phyloP scores from a whole-genome alignment of 1,140 invertebrate species.

The Tribolium castaneum region DNA sequence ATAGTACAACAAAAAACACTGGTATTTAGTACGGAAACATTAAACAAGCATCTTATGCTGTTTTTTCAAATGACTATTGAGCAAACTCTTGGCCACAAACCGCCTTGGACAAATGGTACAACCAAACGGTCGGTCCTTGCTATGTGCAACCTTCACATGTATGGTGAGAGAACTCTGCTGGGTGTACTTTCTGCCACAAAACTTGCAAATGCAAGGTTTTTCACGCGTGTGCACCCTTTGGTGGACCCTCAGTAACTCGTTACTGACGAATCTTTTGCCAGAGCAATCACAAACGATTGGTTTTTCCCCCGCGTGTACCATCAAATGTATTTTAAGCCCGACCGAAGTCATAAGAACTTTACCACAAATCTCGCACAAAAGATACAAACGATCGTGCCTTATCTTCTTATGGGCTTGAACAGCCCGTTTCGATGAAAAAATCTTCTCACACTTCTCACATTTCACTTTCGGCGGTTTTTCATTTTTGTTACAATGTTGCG shows the following conservation, averaged over 20 bases:
- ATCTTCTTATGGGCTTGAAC: too few relatives aligned
- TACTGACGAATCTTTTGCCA: constrained; percentile 69
- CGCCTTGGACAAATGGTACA: constrained; percentile 65
- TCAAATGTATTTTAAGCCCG: too few relatives aligned
- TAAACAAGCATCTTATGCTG: not conserved
- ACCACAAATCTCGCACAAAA: too few relatives aligned
- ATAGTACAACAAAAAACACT: too few relatives aligned
- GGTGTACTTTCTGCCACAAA: constrained; percentile 66
- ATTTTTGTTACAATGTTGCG: too few relatives aligned
- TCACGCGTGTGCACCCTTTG: constrained; percentile 83
- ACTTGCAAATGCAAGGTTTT: constrained; percentile 70
- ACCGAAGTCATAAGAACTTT: too few relatives aligned
- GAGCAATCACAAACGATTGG: constrained; percentile 54
- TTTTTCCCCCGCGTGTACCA: constrained; percentile 47
- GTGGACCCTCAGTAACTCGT: constrained; percentile 78
- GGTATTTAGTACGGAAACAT: not conserved
- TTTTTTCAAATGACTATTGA: constrained; percentile 52
- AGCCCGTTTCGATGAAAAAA: too few relatives aligned
- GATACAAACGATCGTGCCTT: too few relatives aligned
- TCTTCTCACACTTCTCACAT: too few relatives aligned
- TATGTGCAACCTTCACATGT: constrained; percentile 64
- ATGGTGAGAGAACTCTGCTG: constrained; percentile 68
- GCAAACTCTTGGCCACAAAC: constrained; percentile 58
- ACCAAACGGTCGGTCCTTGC: constrained; percentile 60
- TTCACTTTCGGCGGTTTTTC: too few relatives aligned